Conservation (phyloP, 2,888 invertebrate genomes). For the Brachyopa scutellaris region DNA sequence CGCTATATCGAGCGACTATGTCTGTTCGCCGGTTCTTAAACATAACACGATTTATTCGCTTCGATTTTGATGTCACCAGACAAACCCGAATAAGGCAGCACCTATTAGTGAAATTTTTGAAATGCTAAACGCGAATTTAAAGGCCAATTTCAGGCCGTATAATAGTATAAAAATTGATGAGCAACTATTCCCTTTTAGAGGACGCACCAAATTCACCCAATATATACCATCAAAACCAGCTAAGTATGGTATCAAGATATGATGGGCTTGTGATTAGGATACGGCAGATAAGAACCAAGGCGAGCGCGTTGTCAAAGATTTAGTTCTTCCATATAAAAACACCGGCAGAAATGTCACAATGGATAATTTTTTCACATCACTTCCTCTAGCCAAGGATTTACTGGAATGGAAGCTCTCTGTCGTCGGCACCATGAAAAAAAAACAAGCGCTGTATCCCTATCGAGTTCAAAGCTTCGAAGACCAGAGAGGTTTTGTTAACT, state of each 20-base stretch:
- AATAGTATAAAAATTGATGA: background rate
- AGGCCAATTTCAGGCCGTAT: background rate
- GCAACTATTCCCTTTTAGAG: background rate
- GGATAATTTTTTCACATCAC: no score
- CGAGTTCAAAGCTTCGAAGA: no score
- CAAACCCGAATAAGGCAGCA: background rate
- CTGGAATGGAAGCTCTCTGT: constrained; percentile 6
- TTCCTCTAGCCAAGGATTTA: no score
- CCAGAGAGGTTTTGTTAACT: no score
- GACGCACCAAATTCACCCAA: background rate
- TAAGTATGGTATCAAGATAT: constrained; percentile 14
- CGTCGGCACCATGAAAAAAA: background rate
- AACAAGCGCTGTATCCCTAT: no score
- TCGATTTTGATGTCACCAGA: background rate
- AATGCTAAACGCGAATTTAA: background rate
- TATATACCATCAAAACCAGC: no score
- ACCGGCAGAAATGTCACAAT: no score
- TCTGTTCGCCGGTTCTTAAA: background rate
- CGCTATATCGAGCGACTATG: background rate
- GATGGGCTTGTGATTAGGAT: no score
- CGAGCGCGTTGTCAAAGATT: constrained; percentile 58
- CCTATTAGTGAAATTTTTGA: background rate
- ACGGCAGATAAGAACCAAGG: no score
- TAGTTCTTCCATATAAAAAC: constrained; percentile 52
- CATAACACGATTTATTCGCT: background rate